These are phyloP conservation scores for Erythrocebus patas DNA, from an alignment of 2,113 vertebrate genomes.

Conservation along the genomic window DNA sequence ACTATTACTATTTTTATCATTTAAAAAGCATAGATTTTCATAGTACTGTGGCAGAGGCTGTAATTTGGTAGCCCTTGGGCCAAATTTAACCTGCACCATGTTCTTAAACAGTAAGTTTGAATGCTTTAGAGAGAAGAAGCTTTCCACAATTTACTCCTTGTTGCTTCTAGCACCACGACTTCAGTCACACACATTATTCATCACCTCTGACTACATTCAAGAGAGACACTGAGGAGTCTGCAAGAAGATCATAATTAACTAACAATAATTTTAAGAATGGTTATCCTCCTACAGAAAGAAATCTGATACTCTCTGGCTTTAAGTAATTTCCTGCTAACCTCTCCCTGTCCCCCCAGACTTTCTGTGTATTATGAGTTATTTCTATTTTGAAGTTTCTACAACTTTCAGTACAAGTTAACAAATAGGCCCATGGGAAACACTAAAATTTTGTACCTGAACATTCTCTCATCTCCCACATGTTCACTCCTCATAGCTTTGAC, in stretches of 20 bases:
- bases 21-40: neutral
- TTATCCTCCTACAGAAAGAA: neutral
- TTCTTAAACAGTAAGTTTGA: neutral
- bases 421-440: neutral
- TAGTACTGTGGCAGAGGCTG: neutral
- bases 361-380: neutral
- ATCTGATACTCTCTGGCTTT: neutral
- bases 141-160: neutral
- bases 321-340: neutral
- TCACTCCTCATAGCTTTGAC: neutral
- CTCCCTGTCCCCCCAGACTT: neutral
- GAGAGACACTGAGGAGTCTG: neutral
- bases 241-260: neutral
- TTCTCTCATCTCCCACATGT: neutral
- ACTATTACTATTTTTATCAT: neutral
- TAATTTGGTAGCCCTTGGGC: neutral
- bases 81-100: neutral
- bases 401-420: neutral
- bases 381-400: slow-evolving; percentile 13
- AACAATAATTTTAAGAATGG: neutral
- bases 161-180: neutral
- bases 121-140: neutral
- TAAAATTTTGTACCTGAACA: neutral
- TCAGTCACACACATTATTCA: neutral
- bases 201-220: neutral